phyloP scores from a whole-genome alignment of 2,888 invertebrate species.

The Spicauda simplicius region DNA sequence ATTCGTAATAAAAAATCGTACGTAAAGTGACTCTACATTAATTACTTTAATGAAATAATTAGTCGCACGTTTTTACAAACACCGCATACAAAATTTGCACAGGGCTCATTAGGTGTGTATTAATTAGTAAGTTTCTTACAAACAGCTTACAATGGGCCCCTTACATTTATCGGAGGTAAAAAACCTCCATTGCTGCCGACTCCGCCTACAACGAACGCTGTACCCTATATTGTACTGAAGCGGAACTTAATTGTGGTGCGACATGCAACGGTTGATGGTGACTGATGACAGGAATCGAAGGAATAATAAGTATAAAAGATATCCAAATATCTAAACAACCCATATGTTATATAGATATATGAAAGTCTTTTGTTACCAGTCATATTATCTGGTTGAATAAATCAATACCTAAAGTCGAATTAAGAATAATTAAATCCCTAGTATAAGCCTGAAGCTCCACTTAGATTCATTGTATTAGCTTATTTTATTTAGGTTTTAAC shows the following conservation, averaged over 20 bases:
- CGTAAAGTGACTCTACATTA: no score
- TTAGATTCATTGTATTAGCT: no score
- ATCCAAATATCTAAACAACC: background rate
- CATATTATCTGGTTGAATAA: no score
- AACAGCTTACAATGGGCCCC: slow-evolving; percentile 57
- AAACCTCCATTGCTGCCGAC: slow-evolving; percentile 45
- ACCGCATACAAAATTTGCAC: slow-evolving; percentile 2
- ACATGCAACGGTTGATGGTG: slow-evolving; percentile 56
- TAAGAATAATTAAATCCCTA: no score
- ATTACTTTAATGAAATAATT: background rate
- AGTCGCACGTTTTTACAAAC: slow-evolving; percentile 1
- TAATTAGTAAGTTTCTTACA: slow-evolving; percentile 57
- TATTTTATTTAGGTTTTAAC: no score
- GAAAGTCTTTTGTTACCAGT: no score
- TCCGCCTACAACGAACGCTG: slow-evolving; percentile 59
- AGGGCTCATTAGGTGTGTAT: slow-evolving; percentile 34
- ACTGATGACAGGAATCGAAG: slow-evolving; percentile 7
- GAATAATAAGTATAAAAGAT: background rate
- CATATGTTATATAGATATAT: no score
- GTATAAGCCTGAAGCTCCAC: no score
- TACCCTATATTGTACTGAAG: slow-evolving; percentile 50
- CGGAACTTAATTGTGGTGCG: slow-evolving; percentile 58
- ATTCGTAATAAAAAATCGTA: no score
- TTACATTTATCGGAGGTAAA: slow-evolving; percentile 63
- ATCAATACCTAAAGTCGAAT: no score